These are phyloP conservation scores for Ormyrus nitidulus DNA, from an alignment of 2,888 invertebrate species.

Conservation along the genomic window DNA sequence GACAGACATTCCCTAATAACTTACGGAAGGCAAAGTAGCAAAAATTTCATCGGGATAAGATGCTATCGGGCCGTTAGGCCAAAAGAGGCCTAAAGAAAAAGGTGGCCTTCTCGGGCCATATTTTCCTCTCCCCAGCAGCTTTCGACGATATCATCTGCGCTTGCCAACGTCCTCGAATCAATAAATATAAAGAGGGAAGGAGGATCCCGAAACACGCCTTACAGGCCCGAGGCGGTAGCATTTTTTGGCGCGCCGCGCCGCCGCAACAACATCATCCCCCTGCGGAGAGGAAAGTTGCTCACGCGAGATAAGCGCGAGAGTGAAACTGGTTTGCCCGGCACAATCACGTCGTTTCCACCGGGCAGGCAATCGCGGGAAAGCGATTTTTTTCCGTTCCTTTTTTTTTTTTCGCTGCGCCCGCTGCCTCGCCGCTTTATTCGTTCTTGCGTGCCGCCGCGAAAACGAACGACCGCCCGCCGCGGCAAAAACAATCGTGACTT, in stretches of 20 bases:
- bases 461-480: too few relatives aligned
- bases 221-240: constrained; percentile 16
- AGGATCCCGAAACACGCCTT: not conserved
- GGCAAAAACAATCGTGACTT: too few relatives aligned
- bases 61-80: constrained; percentile 2
- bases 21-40: not conserved
- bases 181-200: constrained; percentile 33
- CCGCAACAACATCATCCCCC: constrained; percentile 5
- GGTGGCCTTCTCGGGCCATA: not conserved
- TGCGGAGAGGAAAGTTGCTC: constrained; percentile 47
- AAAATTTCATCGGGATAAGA: constrained; percentile 31
- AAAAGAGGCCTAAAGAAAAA: constrained; percentile 28
- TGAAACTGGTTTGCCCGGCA: constrained; percentile 38
- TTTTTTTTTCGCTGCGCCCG: too few relatives aligned
- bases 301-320: constrained; percentile 52
- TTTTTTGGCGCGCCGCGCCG: not conserved
- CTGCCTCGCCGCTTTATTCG: too few relatives aligned
- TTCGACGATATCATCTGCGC: constrained; percentile 22
- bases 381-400: too few relatives aligned
- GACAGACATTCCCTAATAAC: constrained; percentile 13
- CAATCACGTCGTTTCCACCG: too few relatives aligned
- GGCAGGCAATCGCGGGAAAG: not conserved
- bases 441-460: too few relatives aligned
- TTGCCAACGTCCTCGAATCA: constrained; percentile 23
- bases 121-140: not conserved